Evolutionary conservation across 2,888 invertebrate species (phyloP).

Genomic region (Drosophila gaucha): DNA sequence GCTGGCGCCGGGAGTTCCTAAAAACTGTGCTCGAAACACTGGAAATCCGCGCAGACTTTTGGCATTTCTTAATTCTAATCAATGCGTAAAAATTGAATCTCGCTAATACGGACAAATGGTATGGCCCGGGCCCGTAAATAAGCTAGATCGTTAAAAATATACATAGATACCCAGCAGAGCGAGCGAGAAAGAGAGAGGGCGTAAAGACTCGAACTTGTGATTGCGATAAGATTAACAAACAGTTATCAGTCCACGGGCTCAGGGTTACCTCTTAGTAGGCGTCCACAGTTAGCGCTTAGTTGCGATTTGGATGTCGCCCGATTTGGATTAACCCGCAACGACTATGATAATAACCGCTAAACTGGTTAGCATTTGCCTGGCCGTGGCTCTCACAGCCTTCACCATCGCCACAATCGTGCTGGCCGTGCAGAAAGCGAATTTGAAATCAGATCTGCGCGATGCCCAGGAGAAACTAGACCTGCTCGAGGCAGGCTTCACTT

Average conservation of each 20-base stretch:
- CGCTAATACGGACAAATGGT: conserved; percentile 14
- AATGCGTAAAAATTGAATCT: conserved; percentile 30
- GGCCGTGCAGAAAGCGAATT: conserved; percentile 84
- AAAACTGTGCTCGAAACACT: conserved; percentile 39
- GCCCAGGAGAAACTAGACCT: conserved; percentile 70
- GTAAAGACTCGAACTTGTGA: conserved; percentile 1
- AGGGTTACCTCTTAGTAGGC: conserved; percentile 34
- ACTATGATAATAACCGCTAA: conserved; percentile 81
- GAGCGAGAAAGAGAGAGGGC: neutral
- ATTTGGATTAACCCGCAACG: conserved; percentile 40
- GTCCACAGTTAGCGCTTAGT: conserved; percentile 50
- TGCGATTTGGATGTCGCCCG: conserved; percentile 44
- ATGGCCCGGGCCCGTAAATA: conserved; percentile 53
- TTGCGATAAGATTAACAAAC: conserved; percentile 72
- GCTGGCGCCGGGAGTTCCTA: conserved; percentile 73
- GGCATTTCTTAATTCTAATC: conserved; percentile 62
- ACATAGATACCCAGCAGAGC: neutral
- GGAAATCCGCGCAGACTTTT: conserved; percentile 68
- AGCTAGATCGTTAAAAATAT: conserved; percentile 15
- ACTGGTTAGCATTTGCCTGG: conserved; percentile 73
- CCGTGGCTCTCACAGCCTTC: conserved; percentile 83
- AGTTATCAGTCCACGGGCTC: conserved; percentile 5
- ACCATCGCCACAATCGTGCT: conserved; percentile 86
- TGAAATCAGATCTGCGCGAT: conserved; percentile 72
- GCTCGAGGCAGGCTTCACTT: conserved; percentile 59